phyloP scores from a whole-genome alignment of 2,888 invertebrate species.

The Craniophora ligustri region DNA sequence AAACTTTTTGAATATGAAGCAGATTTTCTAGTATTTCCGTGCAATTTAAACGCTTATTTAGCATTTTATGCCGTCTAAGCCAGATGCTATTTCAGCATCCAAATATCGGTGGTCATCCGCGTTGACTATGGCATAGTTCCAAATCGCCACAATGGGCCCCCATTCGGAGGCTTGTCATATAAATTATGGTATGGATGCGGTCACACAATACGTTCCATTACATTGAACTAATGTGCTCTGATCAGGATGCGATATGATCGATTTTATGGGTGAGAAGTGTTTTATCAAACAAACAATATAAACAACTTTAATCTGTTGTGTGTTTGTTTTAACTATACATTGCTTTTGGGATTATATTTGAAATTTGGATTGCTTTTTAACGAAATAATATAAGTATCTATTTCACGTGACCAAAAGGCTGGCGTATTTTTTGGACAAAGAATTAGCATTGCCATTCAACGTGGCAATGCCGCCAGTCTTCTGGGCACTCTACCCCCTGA shows the following conservation, averaged over 20 bases:
- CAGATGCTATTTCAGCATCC: conserved; percentile 55
- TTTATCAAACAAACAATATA: conserved; percentile 40
- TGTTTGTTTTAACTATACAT: background rate
- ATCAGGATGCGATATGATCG: conserved; percentile 45
- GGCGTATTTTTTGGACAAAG: too few species aligned
- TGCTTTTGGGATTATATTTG: too few species aligned
- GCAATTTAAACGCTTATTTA: conserved; percentile 19
- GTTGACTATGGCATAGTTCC: conserved; percentile 77
- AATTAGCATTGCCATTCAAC: too few species aligned
- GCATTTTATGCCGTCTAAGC: conserved; percentile 33
- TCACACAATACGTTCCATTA: conserved; percentile 74
- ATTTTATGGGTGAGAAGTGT: conserved; percentile 42
- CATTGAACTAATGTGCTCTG: conserved; percentile 68
- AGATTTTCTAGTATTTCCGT: conserved; percentile 4
- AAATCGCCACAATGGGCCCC: conserved; percentile 69
- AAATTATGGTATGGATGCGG: conserved; percentile 71
- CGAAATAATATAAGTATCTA: too few species aligned
- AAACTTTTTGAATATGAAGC: conserved; percentile 14
- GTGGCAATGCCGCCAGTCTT: too few species aligned
- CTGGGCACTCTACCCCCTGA: too few species aligned
- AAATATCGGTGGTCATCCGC: conserved; percentile 58
- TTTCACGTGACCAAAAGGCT: too few species aligned
- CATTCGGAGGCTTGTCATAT: conserved; percentile 69
- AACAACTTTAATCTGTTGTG: conserved; percentile 32
- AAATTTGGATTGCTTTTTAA: too few species aligned